Percentiles rank a stretch among this genome's conserved stretches.
Evolutionary conservation across 2,797 vertebrate genomes (phyloP).

Genomic region (Zalophus californianus): DNA sequence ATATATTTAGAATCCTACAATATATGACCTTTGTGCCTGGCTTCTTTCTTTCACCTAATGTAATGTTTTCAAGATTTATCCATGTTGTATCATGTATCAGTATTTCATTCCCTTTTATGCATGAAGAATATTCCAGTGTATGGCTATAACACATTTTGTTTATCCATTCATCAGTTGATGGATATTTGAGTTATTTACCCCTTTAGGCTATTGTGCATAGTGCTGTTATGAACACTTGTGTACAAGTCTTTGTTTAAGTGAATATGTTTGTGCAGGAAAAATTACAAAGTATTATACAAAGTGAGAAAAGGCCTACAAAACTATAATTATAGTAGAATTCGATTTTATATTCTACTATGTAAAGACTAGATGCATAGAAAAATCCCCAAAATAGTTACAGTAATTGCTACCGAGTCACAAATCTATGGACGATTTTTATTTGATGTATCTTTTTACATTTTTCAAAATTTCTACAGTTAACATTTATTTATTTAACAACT

Average conservation of each 20-base stretch:
- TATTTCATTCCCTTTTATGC: not conserved
- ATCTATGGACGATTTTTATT: constrained; percentile 9
- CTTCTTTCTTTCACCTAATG: not conserved
- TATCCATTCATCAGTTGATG: not conserved
- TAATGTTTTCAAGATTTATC: not conserved
- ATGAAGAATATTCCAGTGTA: not conserved
- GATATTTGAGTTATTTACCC: not conserved
- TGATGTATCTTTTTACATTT: constrained; percentile 24
- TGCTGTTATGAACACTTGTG: not conserved
- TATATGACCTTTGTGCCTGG: not conserved
- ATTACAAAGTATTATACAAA: not conserved
- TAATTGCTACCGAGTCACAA: not conserved
- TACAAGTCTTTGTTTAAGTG: not conserved
- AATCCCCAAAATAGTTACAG: not conserved
- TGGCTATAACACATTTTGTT: not conserved
- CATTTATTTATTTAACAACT: not conserved
- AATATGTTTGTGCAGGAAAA: constrained; percentile 20
- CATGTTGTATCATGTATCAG: not conserved
- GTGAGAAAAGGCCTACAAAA: not conserved
- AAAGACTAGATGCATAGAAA: not conserved
- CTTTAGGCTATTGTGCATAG: not conserved
- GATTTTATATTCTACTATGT: not conserved
- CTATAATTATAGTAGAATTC: not conserved
- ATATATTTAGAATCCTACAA: not conserved
- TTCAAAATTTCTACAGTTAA: not conserved